Base-by-base conservation (phyloP, 2,888 invertebrate species). In the Gari tellinella region DNA sequence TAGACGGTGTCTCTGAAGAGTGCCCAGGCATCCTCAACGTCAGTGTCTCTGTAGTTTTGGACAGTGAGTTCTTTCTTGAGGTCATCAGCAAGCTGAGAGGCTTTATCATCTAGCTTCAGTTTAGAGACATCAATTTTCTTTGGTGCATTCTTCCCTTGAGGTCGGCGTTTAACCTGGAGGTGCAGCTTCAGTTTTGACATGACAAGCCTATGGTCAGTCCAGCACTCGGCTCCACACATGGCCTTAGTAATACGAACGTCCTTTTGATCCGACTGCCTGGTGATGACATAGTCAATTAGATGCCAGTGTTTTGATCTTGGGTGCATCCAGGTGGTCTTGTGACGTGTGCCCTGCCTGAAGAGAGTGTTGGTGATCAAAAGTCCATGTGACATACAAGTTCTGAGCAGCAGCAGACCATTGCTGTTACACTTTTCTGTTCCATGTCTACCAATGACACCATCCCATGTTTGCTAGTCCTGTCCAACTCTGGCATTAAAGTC, bases 401-500 rank as follows among this genome's bases (percentile, higher is more conserved):
- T 14, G 5, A 51, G 51, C 5, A 25, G 25, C 17, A 51, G 25
- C n/a, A n/a, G 7, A 8, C 14, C 8, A 31, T 58, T 25, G 46
- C 10, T 31, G 46, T 58, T 58, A 19, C 52, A 19, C 48, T 15
- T 23, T 8, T 25, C 25, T 12, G n/a, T n/a, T 51, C 25, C 51
- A 23, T 51, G 5, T 25, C 25, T 51, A 7, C 51, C 51, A 25
- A 68, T 10, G 38, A 68, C 62, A 23, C 48, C 49, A 3, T 53
- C 45, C 62, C 66, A 72, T 43, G 56, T 23, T 12, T 40, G 14
- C 37, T 62, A n/a, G 37, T 67, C 49, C 21, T 31, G 40, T 7
- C 61, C 67, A 21, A 67, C 67, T 41, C 56, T 49, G 19, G 67
- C 57, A 43, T 56, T 62, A 26, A 72, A 67, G 38, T 58, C 58